Conservation (phyloP, 2,113 vertebrate genomes). For the Pantherophis guttatus region DNA sequence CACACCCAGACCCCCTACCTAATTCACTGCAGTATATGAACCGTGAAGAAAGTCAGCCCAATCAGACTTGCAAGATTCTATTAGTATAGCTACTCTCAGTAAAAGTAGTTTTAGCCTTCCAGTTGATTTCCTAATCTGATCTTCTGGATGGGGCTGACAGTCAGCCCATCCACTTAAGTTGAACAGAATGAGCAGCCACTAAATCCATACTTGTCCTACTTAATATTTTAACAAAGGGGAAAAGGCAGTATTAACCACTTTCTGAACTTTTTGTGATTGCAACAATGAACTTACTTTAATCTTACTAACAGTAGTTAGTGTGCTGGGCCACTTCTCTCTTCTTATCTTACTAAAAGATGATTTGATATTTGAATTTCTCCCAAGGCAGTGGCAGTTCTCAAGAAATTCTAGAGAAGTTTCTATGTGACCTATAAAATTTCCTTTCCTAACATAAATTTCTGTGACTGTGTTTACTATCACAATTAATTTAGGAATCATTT, state of each 20-base stretch:
- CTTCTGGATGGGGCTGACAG: not conserved
- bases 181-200: not conserved
- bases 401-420: not conserved
- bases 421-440: not conserved
- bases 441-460: not conserved
- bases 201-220: not conserved
- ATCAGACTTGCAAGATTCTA: not conserved
- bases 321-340: not conserved
- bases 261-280: not conserved
- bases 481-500: not conserved
- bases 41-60: not conserved
- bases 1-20: not conserved
- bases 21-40: not conserved
- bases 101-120: not conserved
- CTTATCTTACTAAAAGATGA: not conserved
- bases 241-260: conserved; percentile 6
- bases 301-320: not conserved
- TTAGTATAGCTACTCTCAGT: not conserved
- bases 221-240: not conserved
- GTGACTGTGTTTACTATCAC: not conserved
- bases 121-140: not conserved
- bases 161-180: not conserved
- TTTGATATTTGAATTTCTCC: not conserved
- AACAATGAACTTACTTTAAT: not conserved
- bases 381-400: not conserved